Percentiles rank a stretch among this genome's conserved stretches.
phyloP scores from a whole-genome alignment of 92 coral and sea anemone species.

The Actinostola sp. region DNA sequence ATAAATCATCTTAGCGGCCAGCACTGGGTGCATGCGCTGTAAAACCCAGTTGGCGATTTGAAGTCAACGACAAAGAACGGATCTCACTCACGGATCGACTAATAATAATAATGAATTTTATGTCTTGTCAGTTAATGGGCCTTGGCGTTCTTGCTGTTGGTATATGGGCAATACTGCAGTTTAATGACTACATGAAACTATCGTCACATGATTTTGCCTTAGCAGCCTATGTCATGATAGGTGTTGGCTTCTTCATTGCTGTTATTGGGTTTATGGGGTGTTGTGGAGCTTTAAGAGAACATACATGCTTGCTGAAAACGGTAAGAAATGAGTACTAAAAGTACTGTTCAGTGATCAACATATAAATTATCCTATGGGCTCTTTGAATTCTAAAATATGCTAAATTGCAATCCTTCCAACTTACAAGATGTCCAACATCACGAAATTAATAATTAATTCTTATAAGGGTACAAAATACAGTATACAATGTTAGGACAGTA shows the following conservation, averaged over 20 bases:
- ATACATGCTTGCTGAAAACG: slow-evolving; percentile 80
- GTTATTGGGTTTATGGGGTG: slow-evolving; percentile 91
- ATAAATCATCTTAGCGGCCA: no score
- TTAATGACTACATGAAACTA: slow-evolving; percentile 84
- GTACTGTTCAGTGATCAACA: no score
- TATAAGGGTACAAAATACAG: no score
- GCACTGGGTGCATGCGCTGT: no score
- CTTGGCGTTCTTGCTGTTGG: slow-evolving; percentile 91
- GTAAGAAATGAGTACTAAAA: slow-evolving; percentile 62
- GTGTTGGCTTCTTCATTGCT: slow-evolving; percentile 79
- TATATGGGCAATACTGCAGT: slow-evolving; percentile 85
- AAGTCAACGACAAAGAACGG: no score
- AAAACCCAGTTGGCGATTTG: no score
- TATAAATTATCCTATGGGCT: no score
- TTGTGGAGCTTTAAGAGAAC: slow-evolving; percentile 92
- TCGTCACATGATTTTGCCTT: slow-evolving; percentile 80
- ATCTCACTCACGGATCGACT: not conserved
- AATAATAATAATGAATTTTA: not conserved
- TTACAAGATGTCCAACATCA: no score
- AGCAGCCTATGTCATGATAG: slow-evolving; percentile 86
- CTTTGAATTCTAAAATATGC: no score
- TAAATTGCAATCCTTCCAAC: no score
- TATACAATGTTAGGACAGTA: no score
- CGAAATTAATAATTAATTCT: no score
- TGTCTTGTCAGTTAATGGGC: slow-evolving; percentile 72